Conservation (phyloP, 1,140 invertebrate species). For the Reticulitermes speratus region DNA sequence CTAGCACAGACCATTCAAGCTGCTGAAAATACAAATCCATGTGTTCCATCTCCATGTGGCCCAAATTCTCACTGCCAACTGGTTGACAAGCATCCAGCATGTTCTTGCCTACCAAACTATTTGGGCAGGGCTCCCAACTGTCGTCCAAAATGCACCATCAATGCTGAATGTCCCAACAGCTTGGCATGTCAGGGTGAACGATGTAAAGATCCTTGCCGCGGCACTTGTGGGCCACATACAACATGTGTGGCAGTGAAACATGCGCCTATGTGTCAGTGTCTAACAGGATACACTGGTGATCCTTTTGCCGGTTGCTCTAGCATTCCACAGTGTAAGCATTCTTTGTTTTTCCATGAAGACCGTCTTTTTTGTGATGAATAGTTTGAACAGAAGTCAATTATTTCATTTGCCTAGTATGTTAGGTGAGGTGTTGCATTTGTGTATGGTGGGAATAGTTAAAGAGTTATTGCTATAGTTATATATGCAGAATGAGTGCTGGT, state of each 20-base stretch:
- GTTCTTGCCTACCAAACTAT: slow-evolving; percentile 47
- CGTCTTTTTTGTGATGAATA: not conserved
- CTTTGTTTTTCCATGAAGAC: not conserved
- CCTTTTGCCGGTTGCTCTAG: slow-evolving; percentile 51
- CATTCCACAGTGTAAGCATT: slow-evolving; percentile 39
- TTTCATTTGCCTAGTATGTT: too few relatives aligned
- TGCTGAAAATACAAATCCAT: slow-evolving; percentile 45
- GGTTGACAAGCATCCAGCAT: slow-evolving; percentile 40
- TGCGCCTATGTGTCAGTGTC: slow-evolving; percentile 57
- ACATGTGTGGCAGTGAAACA: slow-evolving; percentile 56
- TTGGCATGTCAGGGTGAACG: slow-evolving; percentile 53
- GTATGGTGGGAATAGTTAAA: too few relatives aligned
- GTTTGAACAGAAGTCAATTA: not conserved
- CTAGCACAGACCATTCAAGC: not conserved
- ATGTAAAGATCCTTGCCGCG: slow-evolving; percentile 58
- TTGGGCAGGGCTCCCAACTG: slow-evolving; percentile 51
- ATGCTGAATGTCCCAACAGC: slow-evolving; percentile 51
- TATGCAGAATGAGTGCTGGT: too few relatives aligned
- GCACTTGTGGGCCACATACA: slow-evolving; percentile 56
- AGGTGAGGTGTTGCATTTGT: too few relatives aligned
- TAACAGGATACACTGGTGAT: slow-evolving; percentile 54
- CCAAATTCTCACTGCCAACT: slow-evolving; percentile 49
- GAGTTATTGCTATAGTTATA: too few relatives aligned
- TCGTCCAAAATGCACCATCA: slow-evolving; percentile 52
- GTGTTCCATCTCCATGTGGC: slow-evolving; percentile 55